Percentiles rank a stretch among this genome's conserved stretches.
Conservation (phyloP, 2,113 vertebrate genomes). For the Anseranas semipalmata region DNA sequence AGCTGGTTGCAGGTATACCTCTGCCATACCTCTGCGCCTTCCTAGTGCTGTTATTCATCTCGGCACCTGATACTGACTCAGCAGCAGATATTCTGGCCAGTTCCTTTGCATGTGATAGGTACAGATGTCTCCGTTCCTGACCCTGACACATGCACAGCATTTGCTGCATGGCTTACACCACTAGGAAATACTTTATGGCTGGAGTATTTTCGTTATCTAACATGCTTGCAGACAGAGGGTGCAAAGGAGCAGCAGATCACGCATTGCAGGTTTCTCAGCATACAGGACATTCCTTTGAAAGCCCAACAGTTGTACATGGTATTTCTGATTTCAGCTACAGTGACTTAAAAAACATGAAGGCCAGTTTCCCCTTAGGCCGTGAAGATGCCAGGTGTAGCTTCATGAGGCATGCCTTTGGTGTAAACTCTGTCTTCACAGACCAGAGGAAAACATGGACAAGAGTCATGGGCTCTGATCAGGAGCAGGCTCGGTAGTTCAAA, state of each 20-base stretch:
- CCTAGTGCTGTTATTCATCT: not conserved
- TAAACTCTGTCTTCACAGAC: not conserved
- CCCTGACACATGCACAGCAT: not conserved
- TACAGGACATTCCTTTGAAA: not conserved
- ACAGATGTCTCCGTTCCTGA: not conserved
- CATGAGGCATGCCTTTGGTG: not conserved
- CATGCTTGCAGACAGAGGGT: not conserved
- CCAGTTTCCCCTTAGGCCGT: not conserved
- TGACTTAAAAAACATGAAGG: not conserved
- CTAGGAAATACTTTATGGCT: not conserved
- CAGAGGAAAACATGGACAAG: not conserved
- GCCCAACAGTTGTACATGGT: rapidly evolving
- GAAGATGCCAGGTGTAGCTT: not conserved
- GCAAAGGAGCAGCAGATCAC: not conserved
- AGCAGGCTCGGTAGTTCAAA: not conserved
- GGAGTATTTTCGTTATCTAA: not conserved
- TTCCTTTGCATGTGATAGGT: not conserved
- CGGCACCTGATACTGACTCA: not conserved
- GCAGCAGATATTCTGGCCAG: not conserved
- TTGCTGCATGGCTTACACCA: not conserved
- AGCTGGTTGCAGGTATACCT: not conserved
- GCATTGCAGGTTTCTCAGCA: not conserved
- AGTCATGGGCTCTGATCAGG: not conserved
- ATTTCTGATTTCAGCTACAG: not conserved
- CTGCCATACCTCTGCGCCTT: not conserved